Conservation (phyloP, 2,888 invertebrate genomes). For the Chrysolina americana region DNA sequence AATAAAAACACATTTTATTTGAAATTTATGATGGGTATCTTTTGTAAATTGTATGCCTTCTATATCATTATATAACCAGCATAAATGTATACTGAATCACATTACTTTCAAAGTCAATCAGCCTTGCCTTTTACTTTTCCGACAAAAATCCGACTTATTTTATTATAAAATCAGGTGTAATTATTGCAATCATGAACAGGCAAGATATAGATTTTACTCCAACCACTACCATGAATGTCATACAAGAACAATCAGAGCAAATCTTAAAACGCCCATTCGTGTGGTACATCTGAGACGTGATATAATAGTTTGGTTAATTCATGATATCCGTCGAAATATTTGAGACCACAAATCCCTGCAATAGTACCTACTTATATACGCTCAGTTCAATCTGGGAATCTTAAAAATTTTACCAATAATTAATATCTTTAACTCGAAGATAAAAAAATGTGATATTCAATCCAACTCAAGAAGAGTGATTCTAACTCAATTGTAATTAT, state of each 20-base stretch:
- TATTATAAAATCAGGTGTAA: not conserved
- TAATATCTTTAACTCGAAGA: too few species aligned
- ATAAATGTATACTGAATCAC: not conserved
- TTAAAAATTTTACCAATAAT: too few species aligned
- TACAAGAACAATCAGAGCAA: constrained; percentile 3
- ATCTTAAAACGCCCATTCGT: constrained; percentile 5
- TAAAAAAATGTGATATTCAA: too few species aligned
- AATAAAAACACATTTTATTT: too few species aligned
- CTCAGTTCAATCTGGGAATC: too few species aligned
- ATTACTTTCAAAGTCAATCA: constrained; percentile 10
- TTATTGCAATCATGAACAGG: constrained; percentile 6
- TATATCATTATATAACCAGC: not conserved
- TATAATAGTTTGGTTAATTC: not conserved
- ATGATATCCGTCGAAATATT: not conserved
- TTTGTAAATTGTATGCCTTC: not conserved
- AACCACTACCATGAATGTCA: not conserved
- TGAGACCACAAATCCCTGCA: too few species aligned
- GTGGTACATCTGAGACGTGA: constrained; percentile 1
- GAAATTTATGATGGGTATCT: too few species aligned
- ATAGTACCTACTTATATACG: too few species aligned
- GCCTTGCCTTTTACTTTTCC: constrained; percentile 21
- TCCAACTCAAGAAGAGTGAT: too few species aligned
- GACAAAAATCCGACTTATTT: constrained; percentile 19
- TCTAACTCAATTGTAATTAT: too few species aligned
- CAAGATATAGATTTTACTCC: not conserved